A percentile compares a stretch with the other conserved stretches of the same genome.
Conservation (phyloP, 2,888 invertebrate genomes). For the Microdon myrmicae region DNA sequence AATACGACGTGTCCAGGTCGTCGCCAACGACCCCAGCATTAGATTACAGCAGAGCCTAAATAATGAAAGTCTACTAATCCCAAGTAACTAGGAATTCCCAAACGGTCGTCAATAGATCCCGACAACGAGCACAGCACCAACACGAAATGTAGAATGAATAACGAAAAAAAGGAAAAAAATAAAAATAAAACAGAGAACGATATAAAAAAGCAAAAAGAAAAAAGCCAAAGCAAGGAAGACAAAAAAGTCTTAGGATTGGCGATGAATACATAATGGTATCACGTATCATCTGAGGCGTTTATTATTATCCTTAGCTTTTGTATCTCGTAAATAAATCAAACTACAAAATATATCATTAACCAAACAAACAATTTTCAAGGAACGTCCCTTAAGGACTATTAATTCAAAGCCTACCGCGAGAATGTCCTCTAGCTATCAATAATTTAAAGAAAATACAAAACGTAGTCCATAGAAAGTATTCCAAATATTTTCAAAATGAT, state of each 20-base stretch:
- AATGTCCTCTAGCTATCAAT: slow-evolving; percentile 29
- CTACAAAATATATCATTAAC: too few relatives aligned
- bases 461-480: too few relatives aligned
- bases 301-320: slow-evolving; percentile 34
- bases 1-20: slow-evolving; percentile 29
- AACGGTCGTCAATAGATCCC: too few relatives aligned
- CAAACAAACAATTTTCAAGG: too few relatives aligned
- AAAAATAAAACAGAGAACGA: slow-evolving; percentile 3
- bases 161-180: slow-evolving; percentile 13
- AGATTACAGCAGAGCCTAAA: too few relatives aligned
- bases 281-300: slow-evolving; percentile 45
- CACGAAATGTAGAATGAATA: slow-evolving; percentile 24
- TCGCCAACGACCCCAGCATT: slow-evolving; percentile 14
- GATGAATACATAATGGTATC: slow-evolving; percentile 46
- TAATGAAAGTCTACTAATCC: too few relatives aligned
- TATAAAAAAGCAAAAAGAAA: too few relatives aligned
- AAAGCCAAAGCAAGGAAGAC: background rate
- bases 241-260: slow-evolving; percentile 36
- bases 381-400: too few relatives aligned
- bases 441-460: slow-evolving; percentile 19
- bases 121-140: too few relatives aligned
- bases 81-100: too few relatives aligned
- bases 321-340: slow-evolving; percentile 44
- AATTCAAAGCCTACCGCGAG: too few relatives aligned
- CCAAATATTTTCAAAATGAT: slow-evolving; percentile 6